Percentiles rank a stretch among this genome's conserved stretches.
Evolutionary conservation across 2,113 vertebrate species (phyloP).

Genomic region (Cyprinodon brontotheroides): DNA sequence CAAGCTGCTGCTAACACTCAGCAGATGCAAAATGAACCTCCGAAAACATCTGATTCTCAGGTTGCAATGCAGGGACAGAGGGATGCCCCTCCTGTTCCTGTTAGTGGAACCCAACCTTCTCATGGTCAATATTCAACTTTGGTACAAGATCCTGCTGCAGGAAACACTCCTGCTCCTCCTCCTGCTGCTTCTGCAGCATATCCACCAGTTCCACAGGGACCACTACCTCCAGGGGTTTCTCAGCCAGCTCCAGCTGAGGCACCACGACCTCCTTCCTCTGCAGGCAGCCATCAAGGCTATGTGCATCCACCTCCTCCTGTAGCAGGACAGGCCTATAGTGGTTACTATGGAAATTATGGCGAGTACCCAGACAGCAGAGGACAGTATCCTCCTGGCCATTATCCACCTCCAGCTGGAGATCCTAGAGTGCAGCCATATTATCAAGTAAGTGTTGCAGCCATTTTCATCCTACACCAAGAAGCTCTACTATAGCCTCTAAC

Average conservation of each 20-base stretch:
- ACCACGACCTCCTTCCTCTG: constrained; percentile 79
- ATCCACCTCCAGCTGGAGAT: constrained; percentile 78
- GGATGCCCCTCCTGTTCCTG: constrained; percentile 19
- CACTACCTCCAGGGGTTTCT: constrained; percentile 39
- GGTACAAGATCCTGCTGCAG: constrained; percentile 40
- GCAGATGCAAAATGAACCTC: constrained; percentile 46
- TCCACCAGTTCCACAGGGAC: constrained; percentile 56
- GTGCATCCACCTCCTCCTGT: constrained; percentile 60
- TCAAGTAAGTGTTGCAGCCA: constrained; percentile 77
- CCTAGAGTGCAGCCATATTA: constrained; percentile 87
- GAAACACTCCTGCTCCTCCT: constrained; percentile 27
- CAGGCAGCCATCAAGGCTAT: constrained; percentile 80
- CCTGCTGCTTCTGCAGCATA: constrained; percentile 34
- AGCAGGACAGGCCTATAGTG: constrained; percentile 65
- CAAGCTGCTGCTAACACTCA: constrained; percentile 47
- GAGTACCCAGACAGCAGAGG: constrained; percentile 79
- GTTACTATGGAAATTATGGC: constrained; percentile 81
- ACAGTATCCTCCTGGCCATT: constrained; percentile 77
- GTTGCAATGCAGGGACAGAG: constrained; percentile 56
- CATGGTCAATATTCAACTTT: constrained; percentile 53
- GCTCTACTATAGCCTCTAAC: neutral
- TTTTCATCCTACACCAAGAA: neutral
- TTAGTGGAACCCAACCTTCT: constrained; percentile 46
- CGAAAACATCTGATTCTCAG: constrained; percentile 45
- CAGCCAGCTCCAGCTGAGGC: constrained; percentile 73